A percentile compares a stretch with the other conserved stretches of the same genome.
Evolutionary conservation across 2,113 vertebrate genomes (phyloP).

Genomic region (Perognathus longimembris): DNA sequence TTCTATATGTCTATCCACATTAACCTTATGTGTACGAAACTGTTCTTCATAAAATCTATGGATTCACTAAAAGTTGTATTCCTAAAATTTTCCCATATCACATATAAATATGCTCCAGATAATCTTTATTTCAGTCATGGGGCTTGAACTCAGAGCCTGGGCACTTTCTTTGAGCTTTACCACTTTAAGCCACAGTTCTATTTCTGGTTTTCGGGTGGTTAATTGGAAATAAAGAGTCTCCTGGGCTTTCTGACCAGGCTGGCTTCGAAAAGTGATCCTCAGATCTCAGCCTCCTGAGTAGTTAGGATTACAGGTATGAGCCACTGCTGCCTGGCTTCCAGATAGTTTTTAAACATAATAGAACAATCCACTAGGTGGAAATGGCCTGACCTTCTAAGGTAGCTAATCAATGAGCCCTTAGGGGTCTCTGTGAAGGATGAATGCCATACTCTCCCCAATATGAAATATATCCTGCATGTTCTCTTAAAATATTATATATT

Average conservation of each 20-base stretch:
- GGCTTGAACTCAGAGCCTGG: background rate
- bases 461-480: background rate
- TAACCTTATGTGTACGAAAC: background rate
- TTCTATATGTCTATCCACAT: rapidly evolving
- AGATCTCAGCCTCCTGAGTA: too few relatives aligned
- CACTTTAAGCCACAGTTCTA: too few relatives aligned
- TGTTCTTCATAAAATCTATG: slow-evolving; percentile 31
- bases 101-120: background rate
- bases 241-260: too few relatives aligned
- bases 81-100: background rate
- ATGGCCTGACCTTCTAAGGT: background rate
- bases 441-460: background rate
- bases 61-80: background rate
- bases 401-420: background rate
- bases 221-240: too few relatives aligned
- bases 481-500: background rate
- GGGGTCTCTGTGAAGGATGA: background rate
- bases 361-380: background rate
- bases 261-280: too few relatives aligned
- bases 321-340: background rate
- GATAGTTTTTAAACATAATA: background rate
- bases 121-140: too few relatives aligned
- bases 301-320: too few relatives aligned
- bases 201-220: too few relatives aligned
- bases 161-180: too few relatives aligned